Evolutionary conservation across 2,113 vertebrate genomes (phyloP).

Genomic region (Myotis lucifugus): DNA sequence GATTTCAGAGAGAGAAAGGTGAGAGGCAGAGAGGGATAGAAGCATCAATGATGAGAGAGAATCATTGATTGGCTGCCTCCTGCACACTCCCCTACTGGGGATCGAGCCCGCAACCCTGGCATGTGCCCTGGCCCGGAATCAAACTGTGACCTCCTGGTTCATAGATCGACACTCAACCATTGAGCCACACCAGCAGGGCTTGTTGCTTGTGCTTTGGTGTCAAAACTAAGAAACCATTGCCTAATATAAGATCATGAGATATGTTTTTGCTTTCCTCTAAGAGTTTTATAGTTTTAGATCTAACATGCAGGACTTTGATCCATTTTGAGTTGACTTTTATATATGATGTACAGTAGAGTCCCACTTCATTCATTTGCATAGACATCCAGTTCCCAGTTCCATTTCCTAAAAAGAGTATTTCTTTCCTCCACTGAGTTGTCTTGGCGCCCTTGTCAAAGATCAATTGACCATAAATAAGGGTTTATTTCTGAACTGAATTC

Average conservation of each 20-base stretch:
- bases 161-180: too few relatives aligned
- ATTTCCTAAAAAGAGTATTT: neutral
- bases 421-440: neutral
- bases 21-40: too few relatives aligned
- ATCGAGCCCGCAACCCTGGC: too few relatives aligned
- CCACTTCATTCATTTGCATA: neutral
- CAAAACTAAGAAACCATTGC: neutral
- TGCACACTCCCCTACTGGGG: too few relatives aligned
- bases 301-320: neutral
- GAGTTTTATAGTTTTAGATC: neutral
- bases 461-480: neutral
- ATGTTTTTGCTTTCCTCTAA: neutral
- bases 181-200: too few relatives aligned
- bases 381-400: neutral
- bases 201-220: neutral
- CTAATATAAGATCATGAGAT: neutral
- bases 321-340: neutral
- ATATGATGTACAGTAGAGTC: neutral
- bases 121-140: too few relatives aligned
- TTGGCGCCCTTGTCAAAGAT: neutral
- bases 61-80: too few relatives aligned
- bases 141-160: too few relatives aligned
- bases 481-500: neutral
- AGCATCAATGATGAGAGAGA: too few relatives aligned
- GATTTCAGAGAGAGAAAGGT: too few relatives aligned